These are phyloP conservation scores for Catalaphyllia jardinei DNA, from an alignment of 64 coral and sea anemone species.

Conservation along the genomic window DNA sequence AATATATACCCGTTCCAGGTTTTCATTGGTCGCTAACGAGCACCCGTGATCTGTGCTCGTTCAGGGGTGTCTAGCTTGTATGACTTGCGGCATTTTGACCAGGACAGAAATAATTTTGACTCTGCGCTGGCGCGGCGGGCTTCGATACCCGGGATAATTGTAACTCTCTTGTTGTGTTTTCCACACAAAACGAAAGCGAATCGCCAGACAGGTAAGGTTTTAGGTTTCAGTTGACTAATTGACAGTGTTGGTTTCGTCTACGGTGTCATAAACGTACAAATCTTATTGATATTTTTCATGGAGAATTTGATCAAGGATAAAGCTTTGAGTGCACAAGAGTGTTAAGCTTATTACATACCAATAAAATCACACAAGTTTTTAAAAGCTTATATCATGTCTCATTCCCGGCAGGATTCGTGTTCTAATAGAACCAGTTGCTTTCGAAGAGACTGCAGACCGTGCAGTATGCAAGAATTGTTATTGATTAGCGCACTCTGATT, in stretches of 20 bases:
- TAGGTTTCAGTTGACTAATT: not conserved
- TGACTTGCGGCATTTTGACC: not conserved
- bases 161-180: not conserved
- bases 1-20: not conserved
- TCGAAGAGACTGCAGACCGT: not conserved
- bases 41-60: conserved; percentile 3
- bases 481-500: not conserved
- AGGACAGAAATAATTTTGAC: not conserved
- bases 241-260: not conserved
- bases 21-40: not conserved
- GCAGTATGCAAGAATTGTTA: not conserved
- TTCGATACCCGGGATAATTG: not conserved
- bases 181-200: not conserved
- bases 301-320: not conserved
- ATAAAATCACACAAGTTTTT: not conserved
- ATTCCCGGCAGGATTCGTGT: not conserved
- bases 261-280: not conserved
- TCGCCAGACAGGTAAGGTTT: not conserved
- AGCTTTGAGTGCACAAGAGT: not conserved
- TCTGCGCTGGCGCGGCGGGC: not conserved
- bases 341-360: not conserved
- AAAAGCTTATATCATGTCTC: not conserved
- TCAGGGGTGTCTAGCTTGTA: not conserved
- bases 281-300: not conserved
- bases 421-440: conserved; percentile 6